Conservation (phyloP, 2,888 invertebrate species). For the Spilarctia lutea region DNA sequence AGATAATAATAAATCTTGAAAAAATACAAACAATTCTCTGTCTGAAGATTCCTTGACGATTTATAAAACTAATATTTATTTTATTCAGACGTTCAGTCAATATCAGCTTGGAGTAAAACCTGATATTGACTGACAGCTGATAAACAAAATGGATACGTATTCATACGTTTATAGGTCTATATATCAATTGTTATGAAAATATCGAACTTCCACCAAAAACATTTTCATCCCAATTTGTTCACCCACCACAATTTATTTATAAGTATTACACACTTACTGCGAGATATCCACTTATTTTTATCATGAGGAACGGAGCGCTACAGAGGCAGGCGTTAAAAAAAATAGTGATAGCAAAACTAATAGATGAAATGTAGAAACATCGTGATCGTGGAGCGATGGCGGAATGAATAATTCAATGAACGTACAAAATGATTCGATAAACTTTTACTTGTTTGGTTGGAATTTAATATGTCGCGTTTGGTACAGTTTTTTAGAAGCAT, state of each 20-base stretch:
- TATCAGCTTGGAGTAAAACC: background rate
- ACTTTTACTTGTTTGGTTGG: slow-evolving; percentile 69
- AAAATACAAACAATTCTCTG: background rate
- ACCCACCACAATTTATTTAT: slow-evolving; percentile 43
- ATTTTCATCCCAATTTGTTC: slow-evolving; percentile 20
- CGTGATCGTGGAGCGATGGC: slow-evolving; percentile 71
- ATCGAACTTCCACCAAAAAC: background rate
- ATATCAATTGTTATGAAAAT: slow-evolving; percentile 9
- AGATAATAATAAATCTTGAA: background rate
- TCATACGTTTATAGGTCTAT: background rate
- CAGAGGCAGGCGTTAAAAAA: slow-evolving; percentile 43
- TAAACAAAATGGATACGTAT: background rate
- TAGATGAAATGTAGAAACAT: slow-evolving; percentile 56
- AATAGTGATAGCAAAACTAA: slow-evolving; percentile 48
- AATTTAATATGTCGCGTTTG: background rate
- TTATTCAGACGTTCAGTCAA: background rate
- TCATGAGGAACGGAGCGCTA: slow-evolving; percentile 49
- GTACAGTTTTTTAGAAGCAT: background rate
- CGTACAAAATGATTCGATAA: slow-evolving; percentile 62
- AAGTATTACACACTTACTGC: slow-evolving; percentile 46
- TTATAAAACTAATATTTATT: slow-evolving; percentile 12
- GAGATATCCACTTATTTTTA: slow-evolving; percentile 51
- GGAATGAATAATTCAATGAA: slow-evolving; percentile 74
- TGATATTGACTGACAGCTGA: background rate
- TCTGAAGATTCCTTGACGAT: background rate